Evolutionary conservation across 1,140 invertebrate genomes (phyloP).

Genomic region (Rhopalosiphum padi): DNA sequence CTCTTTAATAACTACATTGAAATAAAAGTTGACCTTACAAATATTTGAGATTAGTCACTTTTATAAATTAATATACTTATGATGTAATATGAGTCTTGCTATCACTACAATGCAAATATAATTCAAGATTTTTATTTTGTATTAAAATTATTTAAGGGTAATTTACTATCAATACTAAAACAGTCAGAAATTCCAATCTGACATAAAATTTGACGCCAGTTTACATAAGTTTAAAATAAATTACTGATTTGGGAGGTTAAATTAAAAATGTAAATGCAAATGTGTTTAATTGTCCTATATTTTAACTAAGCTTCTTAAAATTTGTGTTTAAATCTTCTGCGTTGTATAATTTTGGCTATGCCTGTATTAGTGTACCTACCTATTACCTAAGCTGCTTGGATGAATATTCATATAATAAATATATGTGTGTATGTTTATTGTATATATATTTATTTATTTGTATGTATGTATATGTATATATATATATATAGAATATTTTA

Average conservation of each 20-base stretch:
- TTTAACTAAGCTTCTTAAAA: neutral
- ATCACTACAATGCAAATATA: neutral
- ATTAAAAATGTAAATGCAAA: neutral
- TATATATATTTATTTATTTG: too few relatives aligned
- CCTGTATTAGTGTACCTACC: neutral
- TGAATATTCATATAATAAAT: too few relatives aligned
- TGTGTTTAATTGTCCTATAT: neutral
- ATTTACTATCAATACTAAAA: neutral
- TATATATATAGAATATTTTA: neutral
- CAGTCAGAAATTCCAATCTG: neutral
- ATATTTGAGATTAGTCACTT: neutral
- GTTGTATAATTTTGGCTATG: too few relatives aligned
- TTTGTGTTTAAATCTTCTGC: neutral
- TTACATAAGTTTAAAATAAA: neutral
- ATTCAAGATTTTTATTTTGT: neutral
- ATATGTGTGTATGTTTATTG: too few relatives aligned
- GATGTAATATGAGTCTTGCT: neutral
- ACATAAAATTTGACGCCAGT: neutral
- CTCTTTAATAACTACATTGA: neutral
- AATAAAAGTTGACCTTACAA: neutral
- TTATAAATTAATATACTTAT: neutral
- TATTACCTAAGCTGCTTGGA: neutral
- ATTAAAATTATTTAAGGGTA: neutral
- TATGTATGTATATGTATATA: neutral
- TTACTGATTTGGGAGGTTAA: neutral